These are phyloP conservation scores for Neostethus bicornis DNA, from an alignment of 2,797 vertebrate species.

Conservation along the genomic window DNA sequence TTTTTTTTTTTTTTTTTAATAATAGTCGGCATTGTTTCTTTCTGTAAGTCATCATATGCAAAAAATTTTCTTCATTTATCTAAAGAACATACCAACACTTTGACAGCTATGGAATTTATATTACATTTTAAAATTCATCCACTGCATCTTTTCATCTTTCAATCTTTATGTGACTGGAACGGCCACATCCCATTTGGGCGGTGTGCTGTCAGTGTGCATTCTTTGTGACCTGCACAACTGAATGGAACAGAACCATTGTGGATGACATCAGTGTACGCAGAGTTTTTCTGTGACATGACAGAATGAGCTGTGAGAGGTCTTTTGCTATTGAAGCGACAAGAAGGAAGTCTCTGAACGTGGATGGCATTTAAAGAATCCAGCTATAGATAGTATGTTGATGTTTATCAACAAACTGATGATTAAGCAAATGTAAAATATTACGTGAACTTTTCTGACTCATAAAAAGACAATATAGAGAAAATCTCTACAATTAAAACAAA, in stretches of 20 bases:
- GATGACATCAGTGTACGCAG: conserved; percentile 17
- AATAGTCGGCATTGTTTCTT: no score
- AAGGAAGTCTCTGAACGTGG: not conserved
- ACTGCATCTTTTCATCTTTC: no score
- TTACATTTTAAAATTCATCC: no score
- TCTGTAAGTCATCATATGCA: no score
- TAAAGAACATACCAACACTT: no score
- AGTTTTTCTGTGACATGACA: conserved; percentile 55
- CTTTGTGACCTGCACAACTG: conserved; percentile 29
- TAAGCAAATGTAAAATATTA: not conserved
- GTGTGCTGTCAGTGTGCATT: conserved; percentile 13
- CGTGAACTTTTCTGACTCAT: not conserved
- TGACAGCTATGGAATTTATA: no score
- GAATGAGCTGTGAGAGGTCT: conserved; percentile 36
- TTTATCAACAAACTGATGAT: not conserved
- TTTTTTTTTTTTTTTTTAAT: no score
- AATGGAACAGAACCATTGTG: conserved; percentile 13
- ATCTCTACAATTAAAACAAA: no score
- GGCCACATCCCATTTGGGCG: conserved; percentile 28
- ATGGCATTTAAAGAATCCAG: not conserved
- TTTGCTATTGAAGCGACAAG: not conserved
- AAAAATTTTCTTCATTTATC: conserved; percentile 1
- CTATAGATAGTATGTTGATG: not conserved
- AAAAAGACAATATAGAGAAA: no score
- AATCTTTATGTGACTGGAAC: no score